Percentiles rank a stretch among this genome's conserved stretches.
Evolutionary conservation across 1,140 invertebrate species (phyloP).

Genomic region (Drosophila rufa): DNA sequence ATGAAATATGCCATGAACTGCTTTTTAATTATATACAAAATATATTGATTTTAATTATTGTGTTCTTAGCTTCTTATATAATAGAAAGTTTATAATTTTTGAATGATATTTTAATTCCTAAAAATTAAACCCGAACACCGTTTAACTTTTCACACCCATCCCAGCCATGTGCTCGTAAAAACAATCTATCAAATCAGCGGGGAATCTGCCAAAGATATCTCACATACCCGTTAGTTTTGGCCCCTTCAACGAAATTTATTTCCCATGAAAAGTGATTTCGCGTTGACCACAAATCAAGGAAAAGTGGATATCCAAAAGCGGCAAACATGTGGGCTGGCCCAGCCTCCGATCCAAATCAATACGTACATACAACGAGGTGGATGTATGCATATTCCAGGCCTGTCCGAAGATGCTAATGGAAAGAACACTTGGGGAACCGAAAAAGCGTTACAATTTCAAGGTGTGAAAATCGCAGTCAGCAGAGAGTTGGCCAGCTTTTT

Average conservation of each 20-base stretch:
- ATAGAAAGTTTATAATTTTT: background rate
- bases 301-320: constrained; percentile 20
- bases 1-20: background rate
- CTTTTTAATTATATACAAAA: background rate
- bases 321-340: constrained; percentile 56
- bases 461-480: constrained; percentile 63
- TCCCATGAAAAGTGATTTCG: constrained; percentile 70
- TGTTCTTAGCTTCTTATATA: too few species aligned
- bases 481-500: constrained; percentile 12
- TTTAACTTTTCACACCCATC: constrained; percentile 11
- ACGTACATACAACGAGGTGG: background rate
- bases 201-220: constrained; percentile 31
- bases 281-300: constrained; percentile 66
- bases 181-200: constrained; percentile 38
- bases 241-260: constrained; percentile 34
- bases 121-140: background rate
- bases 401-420: constrained; percentile 61
- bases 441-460: constrained; percentile 71
- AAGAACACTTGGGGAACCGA: constrained; percentile 57
- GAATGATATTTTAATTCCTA: background rate
- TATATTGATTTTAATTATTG: too few species aligned
- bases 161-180: constrained; percentile 17
- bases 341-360: constrained; percentile 17
- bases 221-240: constrained; percentile 26
- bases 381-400: constrained; percentile 11